phyloP scores from a whole-genome alignment of 2,113 vertebrate genomes.

The Silurus meridionalis region DNA sequence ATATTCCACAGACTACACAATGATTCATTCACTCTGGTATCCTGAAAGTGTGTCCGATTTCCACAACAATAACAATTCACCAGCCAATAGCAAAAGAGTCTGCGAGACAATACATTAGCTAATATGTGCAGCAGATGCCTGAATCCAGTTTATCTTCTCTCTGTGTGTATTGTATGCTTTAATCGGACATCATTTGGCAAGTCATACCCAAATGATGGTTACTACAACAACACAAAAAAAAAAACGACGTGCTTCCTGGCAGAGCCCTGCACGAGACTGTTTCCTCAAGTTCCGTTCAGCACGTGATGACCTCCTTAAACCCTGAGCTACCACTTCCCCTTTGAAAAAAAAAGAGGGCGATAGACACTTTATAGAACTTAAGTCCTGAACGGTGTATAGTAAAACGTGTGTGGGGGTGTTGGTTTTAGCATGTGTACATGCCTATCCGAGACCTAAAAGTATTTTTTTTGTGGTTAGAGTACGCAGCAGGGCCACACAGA shows the following conservation, averaged over 20 bases:
- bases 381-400: background rate
- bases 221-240: background rate
- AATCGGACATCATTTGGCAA: background rate
- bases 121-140: background rate
- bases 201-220: background rate
- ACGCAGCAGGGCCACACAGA: constrained; percentile 8
- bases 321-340: no score
- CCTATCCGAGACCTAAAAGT: background rate
- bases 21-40: background rate
- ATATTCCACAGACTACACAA: background rate
- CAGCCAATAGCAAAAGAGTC: background rate
- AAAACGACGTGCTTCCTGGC: background rate
- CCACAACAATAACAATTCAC: background rate
- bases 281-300: no score
- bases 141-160: background rate
- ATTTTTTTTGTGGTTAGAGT: background rate
- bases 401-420: background rate
- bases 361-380: background rate
- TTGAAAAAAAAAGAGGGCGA: background rate
- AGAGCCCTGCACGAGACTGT: background rate
- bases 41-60: background rate
- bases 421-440: background rate
- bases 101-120: background rate
- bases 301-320: no score
- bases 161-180: background rate